phyloP scores from a whole-genome alignment of 2,113 vertebrate species.

The Spizaetus ornatus region DNA sequence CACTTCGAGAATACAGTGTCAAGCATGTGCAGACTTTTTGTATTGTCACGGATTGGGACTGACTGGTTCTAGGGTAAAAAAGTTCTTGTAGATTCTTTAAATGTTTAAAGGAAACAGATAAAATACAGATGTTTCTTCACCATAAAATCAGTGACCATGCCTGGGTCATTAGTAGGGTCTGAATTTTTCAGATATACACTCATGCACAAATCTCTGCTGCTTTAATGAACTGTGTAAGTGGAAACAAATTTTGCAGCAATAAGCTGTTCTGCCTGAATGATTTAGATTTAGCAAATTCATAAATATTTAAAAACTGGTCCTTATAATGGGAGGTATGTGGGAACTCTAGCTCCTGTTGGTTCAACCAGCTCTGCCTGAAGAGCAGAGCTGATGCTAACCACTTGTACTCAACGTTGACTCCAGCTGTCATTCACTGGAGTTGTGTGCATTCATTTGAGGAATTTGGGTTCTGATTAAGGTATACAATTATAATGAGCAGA shows the following conservation, averaged over 20 bases:
- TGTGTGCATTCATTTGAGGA: not conserved
- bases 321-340: not conserved
- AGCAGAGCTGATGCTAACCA: not conserved
- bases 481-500: not conserved
- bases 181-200: not conserved
- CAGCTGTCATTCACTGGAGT: not conserved
- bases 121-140: conserved; percentile 41
- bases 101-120: conserved; percentile 9
- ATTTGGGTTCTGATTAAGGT: not conserved
- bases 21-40: not conserved
- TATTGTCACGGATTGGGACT: not conserved
- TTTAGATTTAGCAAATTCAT: conserved; percentile 14
- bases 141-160: conserved; percentile 13
- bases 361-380: not conserved
- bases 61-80: not conserved
- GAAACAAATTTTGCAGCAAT: conserved; percentile 36
- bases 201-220: not conserved
- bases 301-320: conserved; percentile 14
- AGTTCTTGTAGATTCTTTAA: not conserved
- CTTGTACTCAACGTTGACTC: not conserved
- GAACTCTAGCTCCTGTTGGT: not conserved
- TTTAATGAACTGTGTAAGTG: conserved; percentile 27
- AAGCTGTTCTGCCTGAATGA: not conserved
- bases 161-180: not conserved
- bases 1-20: not conserved